A percentile compares a stretch with the other conserved stretches of the same genome.
phyloP scores from a whole-genome alignment of 2,797 vertebrate genomes.

The Coregonus ussuriensis region DNA sequence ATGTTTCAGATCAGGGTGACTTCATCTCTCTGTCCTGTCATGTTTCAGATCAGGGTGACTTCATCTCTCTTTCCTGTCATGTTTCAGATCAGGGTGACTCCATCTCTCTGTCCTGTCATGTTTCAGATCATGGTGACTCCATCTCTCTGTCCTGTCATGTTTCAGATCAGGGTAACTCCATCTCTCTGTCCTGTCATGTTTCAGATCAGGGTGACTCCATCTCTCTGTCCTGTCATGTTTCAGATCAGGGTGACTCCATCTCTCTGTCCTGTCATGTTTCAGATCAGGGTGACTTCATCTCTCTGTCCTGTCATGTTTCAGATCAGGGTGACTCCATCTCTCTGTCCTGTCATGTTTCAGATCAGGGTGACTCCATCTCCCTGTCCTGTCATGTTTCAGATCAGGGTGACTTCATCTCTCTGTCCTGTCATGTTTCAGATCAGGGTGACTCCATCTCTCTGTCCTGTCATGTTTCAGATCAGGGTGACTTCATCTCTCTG shows the following conservation, averaged over 20 bases:
- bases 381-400: constrained; percentile 39
- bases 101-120: constrained; percentile 15
- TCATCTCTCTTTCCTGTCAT: constrained; percentile 22
- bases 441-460: constrained; percentile 38
- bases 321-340: constrained; percentile 40
- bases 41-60: constrained; percentile 48
- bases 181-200: constrained; percentile 29
- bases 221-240: constrained; percentile 31
- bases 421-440: constrained; percentile 40
- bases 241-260: constrained; percentile 45
- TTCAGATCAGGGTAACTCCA: constrained; percentile 48
- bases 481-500: constrained; percentile 38
- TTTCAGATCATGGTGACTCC: constrained; percentile 51
- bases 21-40: constrained; percentile 28
- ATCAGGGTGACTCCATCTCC: constrained; percentile 39
- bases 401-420: constrained; percentile 39
- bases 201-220: constrained; percentile 46
- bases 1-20: constrained; percentile 46
- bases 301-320: constrained; percentile 38
- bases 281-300: constrained; percentile 42
- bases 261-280: constrained; percentile 35
- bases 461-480: constrained; percentile 39
- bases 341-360: constrained; percentile 38
- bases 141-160: constrained; percentile 23
- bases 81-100: constrained; percentile 51